Conservation (phyloP, 2,113 vertebrate species). For the Myrmophylax atrothorax region DNA sequence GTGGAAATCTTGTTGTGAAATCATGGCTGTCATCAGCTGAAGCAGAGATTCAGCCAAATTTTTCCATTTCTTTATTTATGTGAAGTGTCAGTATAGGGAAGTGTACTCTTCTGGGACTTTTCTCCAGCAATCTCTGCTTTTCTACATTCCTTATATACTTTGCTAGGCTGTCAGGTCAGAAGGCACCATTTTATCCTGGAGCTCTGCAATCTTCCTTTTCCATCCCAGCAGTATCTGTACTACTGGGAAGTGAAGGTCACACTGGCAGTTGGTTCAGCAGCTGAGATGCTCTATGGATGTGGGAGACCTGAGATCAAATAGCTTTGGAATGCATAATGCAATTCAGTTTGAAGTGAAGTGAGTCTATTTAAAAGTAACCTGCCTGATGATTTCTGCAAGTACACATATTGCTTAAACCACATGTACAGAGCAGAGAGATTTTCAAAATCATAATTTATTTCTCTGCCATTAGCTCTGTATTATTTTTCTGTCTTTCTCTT, state of each 20-base stretch:
- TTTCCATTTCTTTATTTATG: neutral
- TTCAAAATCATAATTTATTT: neutral
- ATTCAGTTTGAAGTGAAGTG: neutral
- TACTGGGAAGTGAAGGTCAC: neutral
- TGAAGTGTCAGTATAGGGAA: neutral
- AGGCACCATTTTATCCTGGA: neutral
- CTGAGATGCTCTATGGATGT: neutral
- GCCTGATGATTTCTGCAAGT: neutral
- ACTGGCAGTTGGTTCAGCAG: neutral
- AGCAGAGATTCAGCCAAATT: neutral
- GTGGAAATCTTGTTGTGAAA: neutral
- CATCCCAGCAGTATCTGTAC: neutral
- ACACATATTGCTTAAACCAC: neutral
- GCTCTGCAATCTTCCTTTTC: neutral
- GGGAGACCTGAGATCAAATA: neutral
- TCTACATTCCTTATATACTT: neutral
- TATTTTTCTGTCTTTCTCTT: neutral
- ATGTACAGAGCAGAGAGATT: neutral
- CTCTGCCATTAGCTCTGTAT: neutral
- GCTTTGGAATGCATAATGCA: rapidly evolving
- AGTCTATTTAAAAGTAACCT: neutral
- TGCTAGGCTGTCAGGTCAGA: neutral
- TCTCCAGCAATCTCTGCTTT: neutral
- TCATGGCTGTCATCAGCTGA: neutral
- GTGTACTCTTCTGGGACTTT: neutral